Evolutionary conservation across 2,888 invertebrate genomes (phyloP).

Genomic region (Apeira syringaria): DNA sequence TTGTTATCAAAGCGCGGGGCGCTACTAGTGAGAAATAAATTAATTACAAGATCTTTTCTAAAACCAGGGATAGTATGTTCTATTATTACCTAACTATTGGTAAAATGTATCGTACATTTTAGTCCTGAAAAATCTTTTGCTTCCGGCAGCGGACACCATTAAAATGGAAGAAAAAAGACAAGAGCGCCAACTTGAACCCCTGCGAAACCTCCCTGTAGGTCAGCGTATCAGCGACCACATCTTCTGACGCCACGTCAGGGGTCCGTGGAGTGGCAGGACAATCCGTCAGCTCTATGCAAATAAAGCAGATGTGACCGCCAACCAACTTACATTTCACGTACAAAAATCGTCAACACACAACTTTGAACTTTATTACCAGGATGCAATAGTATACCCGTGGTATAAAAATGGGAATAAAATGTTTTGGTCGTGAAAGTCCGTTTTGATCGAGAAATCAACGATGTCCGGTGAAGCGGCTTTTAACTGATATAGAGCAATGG

Average conservation of each 20-base stretch:
- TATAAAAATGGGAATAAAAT: not conserved
- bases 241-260: slow-evolving; percentile 24
- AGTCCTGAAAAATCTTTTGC: no score
- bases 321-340: slow-evolving; percentile 11
- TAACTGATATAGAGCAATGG: slow-evolving; percentile 34
- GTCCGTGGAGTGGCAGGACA: slow-evolving; percentile 53
- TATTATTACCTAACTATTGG: no score
- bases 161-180: not conserved
- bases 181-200: slow-evolving; percentile 12
- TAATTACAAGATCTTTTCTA: no score
- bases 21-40: no score
- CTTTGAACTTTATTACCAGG: slow-evolving; percentile 10
- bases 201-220: slow-evolving; percentile 17
- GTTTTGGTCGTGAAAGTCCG: not conserved
- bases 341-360: not conserved
- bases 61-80: no score
- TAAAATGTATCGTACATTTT: no score
- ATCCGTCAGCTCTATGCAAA: slow-evolving; percentile 68
- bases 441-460: slow-evolving; percentile 24
- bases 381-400: slow-evolving; percentile 1
- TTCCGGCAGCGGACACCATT: no score
- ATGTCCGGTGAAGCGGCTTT: slow-evolving; percentile 35
- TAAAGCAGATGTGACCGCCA: slow-evolving; percentile 53
- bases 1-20: no score
- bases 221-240: slow-evolving; percentile 22